Evolutionary conservation across 2,797 vertebrate species (phyloP).

Genomic region (Myiothlypis coronata): DNA sequence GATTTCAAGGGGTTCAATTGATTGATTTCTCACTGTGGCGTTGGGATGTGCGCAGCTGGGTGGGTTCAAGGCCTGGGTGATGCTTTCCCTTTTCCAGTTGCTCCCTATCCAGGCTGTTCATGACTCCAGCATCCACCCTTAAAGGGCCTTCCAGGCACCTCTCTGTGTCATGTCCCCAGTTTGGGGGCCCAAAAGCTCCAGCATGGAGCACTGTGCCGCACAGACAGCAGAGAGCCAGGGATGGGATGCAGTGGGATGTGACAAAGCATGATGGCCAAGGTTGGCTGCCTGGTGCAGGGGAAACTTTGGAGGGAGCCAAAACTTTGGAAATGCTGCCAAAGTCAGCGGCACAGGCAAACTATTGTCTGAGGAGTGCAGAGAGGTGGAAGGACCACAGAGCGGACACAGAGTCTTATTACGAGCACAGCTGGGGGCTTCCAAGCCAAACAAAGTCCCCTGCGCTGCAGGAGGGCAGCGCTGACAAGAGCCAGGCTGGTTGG

Average conservation of each 20-base stretch:
- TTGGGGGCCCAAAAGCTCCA: neutral
- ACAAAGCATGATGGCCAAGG: neutral
- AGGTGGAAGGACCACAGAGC: neutral
- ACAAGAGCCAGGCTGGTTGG: neutral
- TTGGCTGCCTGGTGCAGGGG: neutral
- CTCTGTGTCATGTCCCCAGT: rapidly evolving
- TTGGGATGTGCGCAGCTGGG: rapidly evolving
- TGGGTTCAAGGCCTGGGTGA: neutral
- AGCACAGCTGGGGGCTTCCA: neutral
- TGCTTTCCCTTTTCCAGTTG: neutral
- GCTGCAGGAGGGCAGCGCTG: neutral
- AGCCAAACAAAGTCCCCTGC: conserved; percentile 21
- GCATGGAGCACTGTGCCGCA: rapidly evolving
- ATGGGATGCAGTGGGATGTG: neutral
- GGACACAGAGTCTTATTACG: neutral
- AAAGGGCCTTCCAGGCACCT: neutral
- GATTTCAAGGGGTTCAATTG: neutral
- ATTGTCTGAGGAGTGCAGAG: conserved; percentile 35
- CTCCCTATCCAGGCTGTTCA: neutral
- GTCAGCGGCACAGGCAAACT: neutral
- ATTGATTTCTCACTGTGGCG: neutral
- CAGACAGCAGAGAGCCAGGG: neutral
- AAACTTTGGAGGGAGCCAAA: neutral
- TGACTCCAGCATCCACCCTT: neutral
- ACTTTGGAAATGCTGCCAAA: neutral